A percentile compares a stretch with the other conserved stretches of the same genome.
phyloP scores from a whole-genome alignment of 1,140 invertebrate genomes.

The Megalopta genalis region DNA sequence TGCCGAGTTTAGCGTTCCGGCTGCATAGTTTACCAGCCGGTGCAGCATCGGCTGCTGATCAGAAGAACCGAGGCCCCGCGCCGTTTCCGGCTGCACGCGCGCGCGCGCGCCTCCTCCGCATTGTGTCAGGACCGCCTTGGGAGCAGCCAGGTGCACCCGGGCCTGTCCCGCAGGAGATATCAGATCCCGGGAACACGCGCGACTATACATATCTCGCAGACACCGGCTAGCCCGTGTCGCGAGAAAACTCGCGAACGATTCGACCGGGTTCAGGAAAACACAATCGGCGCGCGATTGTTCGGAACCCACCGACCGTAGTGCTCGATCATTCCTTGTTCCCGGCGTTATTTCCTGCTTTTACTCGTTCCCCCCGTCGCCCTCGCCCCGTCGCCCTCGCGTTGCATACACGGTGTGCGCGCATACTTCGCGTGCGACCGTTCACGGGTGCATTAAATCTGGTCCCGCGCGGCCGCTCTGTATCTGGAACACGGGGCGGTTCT shows the following conservation, averaged over 20 bases:
- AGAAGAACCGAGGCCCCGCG: too few species aligned
- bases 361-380: too few species aligned
- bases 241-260: slow-evolving; percentile 56
- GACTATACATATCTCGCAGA: slow-evolving; percentile 57
- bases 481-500: too few species aligned
- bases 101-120: too few species aligned
- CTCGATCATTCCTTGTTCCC: slow-evolving; percentile 9
- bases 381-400: too few species aligned
- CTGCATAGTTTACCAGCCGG: too few species aligned
- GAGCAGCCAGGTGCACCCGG: slow-evolving; percentile 58
- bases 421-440: slow-evolving; percentile 3
- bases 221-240: slow-evolving; percentile 46
- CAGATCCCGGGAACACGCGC: slow-evolving; percentile 50
- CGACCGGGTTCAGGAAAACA: slow-evolving; percentile 41
- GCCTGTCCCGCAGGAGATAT: slow-evolving; percentile 56
- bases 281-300: slow-evolving; percentile 36
- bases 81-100: slow-evolving; percentile 43
- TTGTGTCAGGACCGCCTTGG: slow-evolving; percentile 62
- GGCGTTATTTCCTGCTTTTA: background rate
- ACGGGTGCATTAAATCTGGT: background rate
- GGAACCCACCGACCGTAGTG: background rate
- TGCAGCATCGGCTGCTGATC: too few species aligned
- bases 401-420: too few species aligned
- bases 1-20: slow-evolving; percentile 10
- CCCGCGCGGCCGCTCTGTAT: background rate